These are phyloP conservation scores for Otocyon megalotis DNA, from an alignment of 2,113 vertebrate genomes.

Conservation along the genomic window DNA sequence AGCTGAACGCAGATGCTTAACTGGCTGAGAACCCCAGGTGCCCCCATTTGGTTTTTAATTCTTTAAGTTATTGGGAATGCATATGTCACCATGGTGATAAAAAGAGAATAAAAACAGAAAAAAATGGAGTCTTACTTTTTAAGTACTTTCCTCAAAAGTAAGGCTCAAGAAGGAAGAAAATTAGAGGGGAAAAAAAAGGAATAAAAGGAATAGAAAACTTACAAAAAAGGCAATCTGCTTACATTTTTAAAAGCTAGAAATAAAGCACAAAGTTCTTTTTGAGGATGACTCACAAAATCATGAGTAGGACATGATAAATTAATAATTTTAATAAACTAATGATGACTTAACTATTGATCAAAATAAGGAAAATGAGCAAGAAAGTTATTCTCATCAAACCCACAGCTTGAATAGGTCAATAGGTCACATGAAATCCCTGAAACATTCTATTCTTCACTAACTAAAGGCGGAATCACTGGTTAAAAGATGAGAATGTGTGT, in stretches of 20 bases:
- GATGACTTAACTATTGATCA: constrained; percentile 9
- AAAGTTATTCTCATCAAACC: not conserved
- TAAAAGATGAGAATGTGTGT: not conserved
- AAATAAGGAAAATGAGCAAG: constrained; percentile 31
- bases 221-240: not conserved
- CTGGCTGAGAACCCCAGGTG: not conserved
- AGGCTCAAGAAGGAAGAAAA: constrained; percentile 39
- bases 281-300: not conserved
- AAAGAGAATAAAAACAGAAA: not conserved
- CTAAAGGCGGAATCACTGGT: not conserved
- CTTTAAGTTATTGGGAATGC: not conserved
- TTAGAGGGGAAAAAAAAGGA: not conserved
- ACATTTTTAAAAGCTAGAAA: not conserved
- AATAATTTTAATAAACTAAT: not conserved
- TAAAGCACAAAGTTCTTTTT: not conserved
- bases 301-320: not conserved
- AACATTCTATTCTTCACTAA: not conserved
- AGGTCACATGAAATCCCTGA: not conserved
- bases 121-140: not conserved
- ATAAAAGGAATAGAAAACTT: constrained; percentile 29
- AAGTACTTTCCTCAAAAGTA: not conserved
- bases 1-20: not conserved
- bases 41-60: constrained; percentile 13
- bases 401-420: not conserved
- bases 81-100: not conserved